Percentiles rank a stretch among this genome's conserved stretches.
Conservation (phyloP, 2,888 invertebrate species). For the Diarsia brunnea region DNA sequence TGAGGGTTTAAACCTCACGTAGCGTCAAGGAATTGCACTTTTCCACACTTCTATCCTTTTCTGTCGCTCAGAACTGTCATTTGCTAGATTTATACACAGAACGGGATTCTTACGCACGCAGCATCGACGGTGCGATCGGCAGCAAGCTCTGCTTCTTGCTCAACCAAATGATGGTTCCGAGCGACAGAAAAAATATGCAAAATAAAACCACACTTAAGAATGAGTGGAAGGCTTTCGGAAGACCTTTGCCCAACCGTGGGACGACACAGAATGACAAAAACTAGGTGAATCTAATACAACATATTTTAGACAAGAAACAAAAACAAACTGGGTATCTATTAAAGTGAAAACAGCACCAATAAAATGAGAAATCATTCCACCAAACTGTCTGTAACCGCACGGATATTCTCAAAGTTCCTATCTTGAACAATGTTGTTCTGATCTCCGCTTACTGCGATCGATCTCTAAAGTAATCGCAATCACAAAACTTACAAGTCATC, state of each 20-base stretch:
- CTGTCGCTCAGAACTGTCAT: too few relatives aligned
- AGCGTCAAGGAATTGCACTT: too few relatives aligned
- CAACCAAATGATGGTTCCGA: too few relatives aligned
- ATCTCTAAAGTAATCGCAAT: constrained; percentile 62
- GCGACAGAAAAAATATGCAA: not conserved
- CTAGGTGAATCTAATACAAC: not conserved
- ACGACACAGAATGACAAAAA: not conserved
- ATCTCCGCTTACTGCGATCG: constrained; percentile 58
- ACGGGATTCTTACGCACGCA: too few relatives aligned
- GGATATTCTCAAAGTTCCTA: constrained; percentile 53
- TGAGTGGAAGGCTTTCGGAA: not conserved
- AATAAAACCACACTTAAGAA: not conserved
- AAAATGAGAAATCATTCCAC: constrained; percentile 37
- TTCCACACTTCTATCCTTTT: too few relatives aligned
- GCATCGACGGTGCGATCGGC: too few relatives aligned
- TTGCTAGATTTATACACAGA: too few relatives aligned
- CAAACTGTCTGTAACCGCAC: constrained; percentile 34
- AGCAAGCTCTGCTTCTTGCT: too few relatives aligned
- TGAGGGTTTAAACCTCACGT: too few relatives aligned
- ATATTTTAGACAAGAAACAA: not conserved
- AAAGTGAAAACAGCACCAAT: constrained; percentile 2
- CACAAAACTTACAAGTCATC: constrained; percentile 62
- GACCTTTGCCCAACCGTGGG: not conserved
- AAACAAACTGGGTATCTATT: not conserved
- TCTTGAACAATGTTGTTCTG: constrained; percentile 53